Base-by-base conservation (phyloP, 2,113 vertebrate genomes). In the Zapornia atra region DNA sequence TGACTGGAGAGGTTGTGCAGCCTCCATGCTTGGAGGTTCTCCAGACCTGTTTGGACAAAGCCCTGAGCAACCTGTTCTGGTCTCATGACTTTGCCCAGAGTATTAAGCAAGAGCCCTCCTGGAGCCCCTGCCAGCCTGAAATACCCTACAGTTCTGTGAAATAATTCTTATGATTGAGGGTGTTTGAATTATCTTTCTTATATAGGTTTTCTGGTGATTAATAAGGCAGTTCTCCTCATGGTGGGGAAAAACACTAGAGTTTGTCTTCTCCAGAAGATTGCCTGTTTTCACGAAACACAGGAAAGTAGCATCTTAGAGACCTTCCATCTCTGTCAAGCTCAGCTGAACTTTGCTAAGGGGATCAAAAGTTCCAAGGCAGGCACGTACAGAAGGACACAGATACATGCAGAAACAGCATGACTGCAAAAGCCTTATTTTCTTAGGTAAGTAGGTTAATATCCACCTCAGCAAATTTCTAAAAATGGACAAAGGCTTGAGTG, bases 401-500 rank as follows among this genome's bases (percentile, higher is more conserved):
- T n/a, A 71, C 24, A 33, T 21, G 46, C 0, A 16, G n/a, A 75
- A 90, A 40, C 2, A 56, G 1, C 0, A 1, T 78, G 61, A 48
- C 29, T 60, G 64, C 14, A 70, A 81, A 90, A 81, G 3, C 51
- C 28, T 83, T 2, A 9, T 80, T 80, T 95, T 72, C 82, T 90
- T 83, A 40, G n/a, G 25, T 68, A 63, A 63, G 65, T 6, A 63
- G 66, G 54, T 16, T 81, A 42, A 73, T 29, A 61, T 46, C 15
- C 18, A 57, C 28, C 31, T 64, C 42, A 46, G n/a, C 50, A 82
- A 15, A 66, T 72, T 75, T 71, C 53, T 85, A 28, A 76, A 95
- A 75, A 46, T 28, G 12, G 26, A 53, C n/a, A 72, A 76, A 72
- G 9, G 2, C 65, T 78, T 54, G 13, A 92, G 8, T 33, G 60